phyloP scores from a whole-genome alignment of 2,113 vertebrate genomes.

The Pleuronectes platessa region DNA sequence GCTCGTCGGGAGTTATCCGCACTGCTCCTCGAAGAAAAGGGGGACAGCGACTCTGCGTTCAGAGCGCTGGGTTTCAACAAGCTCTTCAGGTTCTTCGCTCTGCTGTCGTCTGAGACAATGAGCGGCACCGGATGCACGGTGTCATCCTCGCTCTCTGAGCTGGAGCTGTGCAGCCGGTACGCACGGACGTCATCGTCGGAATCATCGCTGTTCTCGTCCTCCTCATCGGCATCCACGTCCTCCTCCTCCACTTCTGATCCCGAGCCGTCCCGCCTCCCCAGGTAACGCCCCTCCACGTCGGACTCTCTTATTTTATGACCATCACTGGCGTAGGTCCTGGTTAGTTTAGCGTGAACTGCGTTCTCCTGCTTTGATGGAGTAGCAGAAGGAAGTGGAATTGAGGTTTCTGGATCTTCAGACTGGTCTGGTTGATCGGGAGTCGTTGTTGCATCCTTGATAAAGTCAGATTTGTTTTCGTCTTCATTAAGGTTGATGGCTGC shows the following conservation, averaged over 20 bases:
- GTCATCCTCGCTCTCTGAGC: slow-evolving; percentile 92
- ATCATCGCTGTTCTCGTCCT: slow-evolving; percentile 97
- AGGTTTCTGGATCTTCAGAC: slow-evolving; percentile 18
- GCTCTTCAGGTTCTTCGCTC: slow-evolving; percentile 87
- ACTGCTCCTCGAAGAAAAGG: slow-evolving; percentile 4
- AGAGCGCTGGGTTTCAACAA: slow-evolving; percentile 84
- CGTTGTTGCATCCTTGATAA: slow-evolving; percentile 1
- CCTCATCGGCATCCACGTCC: slow-evolving; percentile 87
- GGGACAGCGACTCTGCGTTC: slow-evolving; percentile 35
- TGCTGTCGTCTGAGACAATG: slow-evolving; percentile 86
- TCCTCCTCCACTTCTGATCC: slow-evolving; percentile 84
- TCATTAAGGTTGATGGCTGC: slow-evolving; percentile 6
- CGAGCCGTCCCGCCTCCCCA: slow-evolving; percentile 85
- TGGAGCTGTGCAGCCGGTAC: slow-evolving; percentile 89
- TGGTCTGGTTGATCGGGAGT: slow-evolving; percentile 14
- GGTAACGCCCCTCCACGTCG: slow-evolving; percentile 92
- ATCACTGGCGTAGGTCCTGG: slow-evolving; percentile 79
- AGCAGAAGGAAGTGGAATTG: slow-evolving; percentile 19
- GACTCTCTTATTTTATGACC: slow-evolving; percentile 91
- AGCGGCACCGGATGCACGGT: slow-evolving; percentile 85
- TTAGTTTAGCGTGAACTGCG: slow-evolving; percentile 77
- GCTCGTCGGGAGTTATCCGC: slow-evolving; percentile 80
- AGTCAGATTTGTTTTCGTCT: slow-evolving; percentile 17
- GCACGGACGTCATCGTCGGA: slow-evolving; percentile 92
- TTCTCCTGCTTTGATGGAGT: slow-evolving; percentile 46